Evolutionary conservation across 2,888 invertebrate species (phyloP), one percentile per base, ranked within the genome.

Genomic region (Parascotia fuliginaria): DNA sequence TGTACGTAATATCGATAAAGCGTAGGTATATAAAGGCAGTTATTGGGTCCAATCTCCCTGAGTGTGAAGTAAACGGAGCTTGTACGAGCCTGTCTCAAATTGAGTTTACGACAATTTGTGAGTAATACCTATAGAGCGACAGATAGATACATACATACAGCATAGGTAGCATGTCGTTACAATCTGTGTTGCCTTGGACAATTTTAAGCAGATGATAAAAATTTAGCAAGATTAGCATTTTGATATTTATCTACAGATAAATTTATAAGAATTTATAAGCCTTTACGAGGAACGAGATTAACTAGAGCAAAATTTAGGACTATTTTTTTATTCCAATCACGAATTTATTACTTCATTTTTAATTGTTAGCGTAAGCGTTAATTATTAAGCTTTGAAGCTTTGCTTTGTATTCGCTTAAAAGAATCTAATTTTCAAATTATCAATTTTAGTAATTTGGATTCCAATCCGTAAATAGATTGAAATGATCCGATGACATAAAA

Each of bases 61-160:
- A 41, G 45, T 38, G 33, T 12, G 14, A 42, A 42, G 36, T 45
- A 47, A 49, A 45, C 38, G 54, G 44, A 46, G 54, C 38, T 50
- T 54, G 38, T 29, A 43, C 27, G 42, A 51, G 58, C 39, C 55
- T 33, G 45, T 40, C 32, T 40, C 15, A 81, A 85, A 85, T 83
- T 77, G 80, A 83, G 75, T 85, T 83, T 78, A 72, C 72, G 66
- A 70, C 80, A 81, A 83, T 83, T 82, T 83, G 67, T 65, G n/a
- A n/a, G 59, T 65, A 61, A 53, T 62, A 33, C 42, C 46, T 33
- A 37, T 6, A 52, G 48, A 0, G 62, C 42, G 55, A 48, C 68
- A 65, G 71, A 79, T 79, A 77, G 79, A 79, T 78, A 71, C 61
- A 54, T 24, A 28, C 27, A 9, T 11, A 16, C 19, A 19, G 11